Evolutionary conservation across 2,113 vertebrate species (phyloP), one percentile per base, ranked within the genome.

Genomic region (Sterna hirundo): DNA sequence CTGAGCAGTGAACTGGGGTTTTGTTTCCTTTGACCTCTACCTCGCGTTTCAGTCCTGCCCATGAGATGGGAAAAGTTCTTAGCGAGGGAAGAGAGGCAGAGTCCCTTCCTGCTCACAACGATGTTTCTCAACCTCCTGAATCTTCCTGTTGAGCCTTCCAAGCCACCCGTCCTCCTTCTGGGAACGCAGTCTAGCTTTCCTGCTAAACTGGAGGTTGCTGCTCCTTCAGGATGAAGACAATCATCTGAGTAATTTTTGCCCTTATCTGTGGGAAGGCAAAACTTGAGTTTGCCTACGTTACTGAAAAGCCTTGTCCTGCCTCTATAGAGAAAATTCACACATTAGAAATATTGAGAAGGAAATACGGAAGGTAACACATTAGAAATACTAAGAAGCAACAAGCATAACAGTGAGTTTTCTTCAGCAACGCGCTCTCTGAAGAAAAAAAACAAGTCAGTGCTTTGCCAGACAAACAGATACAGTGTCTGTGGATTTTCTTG

Each of bases 111-210:
- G 40, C 23, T 25, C 60, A 51, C 54, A 66, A 25, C 29, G 51
- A 58, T 15, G 25, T 68, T 95, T 62, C 32, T 20, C 8, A 10
- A 19, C 42, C 51, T 86, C 47, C 83, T 71, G 71, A 75, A 75
- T 36, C 69, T 70, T 93, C 47, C 38, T 25, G 10, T 5, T 25
- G 49, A 87, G 46, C 34, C 65, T 61, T 77, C 64, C 29, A 44
- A 65, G 58, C 21, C 25, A 23, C 21, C 13, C 5, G 5, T 60
- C 60, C 27, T 61, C 4, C 1, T 42, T 65, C 34, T 34, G 20
- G 14, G 44, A 61, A 27, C 0, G 0, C 34, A 36, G 38, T 20
- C 36, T 21, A 4, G 30, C 40, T 69, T n/a, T 91, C 36, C 64
- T 58, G 60, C 36, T 65, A 26, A 60, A 65, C n/a, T 32, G 34